Conservation (phyloP, 30 jellyfish, hydroid and myxozoan species). For the Pseudorhiza aurosa region DNA sequence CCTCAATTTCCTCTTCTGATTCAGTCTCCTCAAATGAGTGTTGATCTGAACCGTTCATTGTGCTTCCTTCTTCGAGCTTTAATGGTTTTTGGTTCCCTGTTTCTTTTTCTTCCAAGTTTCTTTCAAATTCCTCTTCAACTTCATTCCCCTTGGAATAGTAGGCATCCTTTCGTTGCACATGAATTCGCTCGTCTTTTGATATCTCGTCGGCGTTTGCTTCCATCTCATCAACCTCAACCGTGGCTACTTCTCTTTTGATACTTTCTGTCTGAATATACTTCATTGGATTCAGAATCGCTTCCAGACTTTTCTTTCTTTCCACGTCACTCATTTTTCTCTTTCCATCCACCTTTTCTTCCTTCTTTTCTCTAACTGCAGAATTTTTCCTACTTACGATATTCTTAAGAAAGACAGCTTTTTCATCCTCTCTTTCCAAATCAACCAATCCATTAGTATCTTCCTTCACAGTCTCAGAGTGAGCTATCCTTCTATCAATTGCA, state of each 20-base stretch:
- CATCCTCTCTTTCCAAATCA: neutral
- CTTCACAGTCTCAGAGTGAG: too few species aligned
- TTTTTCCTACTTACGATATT: neutral
- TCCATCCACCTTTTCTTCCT: neutral
- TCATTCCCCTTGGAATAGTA: too few species aligned
- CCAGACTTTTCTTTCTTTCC: conserved; percentile 1
- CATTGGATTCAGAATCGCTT: conserved; percentile 7
- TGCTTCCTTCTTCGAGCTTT: neutral
- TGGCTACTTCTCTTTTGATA: too few species aligned
- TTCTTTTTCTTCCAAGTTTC: conserved; percentile 37
- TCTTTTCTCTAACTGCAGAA: neutral
- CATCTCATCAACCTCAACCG: neutral
- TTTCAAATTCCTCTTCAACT: conserved; percentile 48
- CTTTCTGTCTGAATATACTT: too few species aligned
- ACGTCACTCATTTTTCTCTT: conserved; percentile 3
- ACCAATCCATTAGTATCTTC: too few species aligned
- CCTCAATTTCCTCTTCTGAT: neutral
- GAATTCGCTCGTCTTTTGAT: too few species aligned
- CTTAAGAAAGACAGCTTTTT: neutral
- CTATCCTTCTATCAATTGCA: too few species aligned
- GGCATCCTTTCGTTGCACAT: too few species aligned
- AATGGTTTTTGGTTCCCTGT: neutral
- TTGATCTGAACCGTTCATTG: neutral
- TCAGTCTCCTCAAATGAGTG: neutral
- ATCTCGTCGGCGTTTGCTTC: too few species aligned